Base-by-base conservation (phyloP, 2,888 invertebrate species). In the Amblyjoppa proteus region DNA sequence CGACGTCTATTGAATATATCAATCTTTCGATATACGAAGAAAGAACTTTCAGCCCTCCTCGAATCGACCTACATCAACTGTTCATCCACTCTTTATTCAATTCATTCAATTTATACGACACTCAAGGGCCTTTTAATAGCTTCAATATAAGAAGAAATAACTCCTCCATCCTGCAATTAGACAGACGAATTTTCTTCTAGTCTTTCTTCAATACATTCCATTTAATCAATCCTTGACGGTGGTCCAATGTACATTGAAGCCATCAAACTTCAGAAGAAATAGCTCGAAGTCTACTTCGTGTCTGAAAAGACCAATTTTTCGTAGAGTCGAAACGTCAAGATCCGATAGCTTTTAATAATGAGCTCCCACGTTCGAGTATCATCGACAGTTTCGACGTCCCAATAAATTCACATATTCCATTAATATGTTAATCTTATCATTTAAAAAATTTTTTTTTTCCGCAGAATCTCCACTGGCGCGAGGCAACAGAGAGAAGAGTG, bases 401-500 rank as follows among this genome's bases (percentile, higher is more conserved):
- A 20, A 6, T 2, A 45, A 74, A 38, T 41, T 66, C 20, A 45
- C 38, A 66, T 11, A 9, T 53, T 28, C 16, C 5, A 38, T 9
- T 0, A 6, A 4, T 25, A 7, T 74, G 28, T 6, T 16, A 2
- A 41, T 34, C 5, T 38, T 20, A 13, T 0, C 13, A 1, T 41
- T 74, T 25, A 13, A 20, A 0, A 28, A 31, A 58, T 45, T 16
- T 38, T 11, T 51, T 51, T 3, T 0, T 28, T 25, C 9, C 20
- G 25, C 90, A 95, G 95, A 95, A 90, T 95, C 95, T 9, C 95
- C 95, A 31, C 91, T 95, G 87, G 95, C 94, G 68, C 94, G 95
- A 64, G 91, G 94, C 81, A 93, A 93, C 87, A 92, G 91, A 64
- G 92, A 90, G 83, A 93, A 89, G 87, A 89, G 86, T 61, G 90